Conservation (phyloP, 2,888 invertebrate genomes). For the Xylota sylvarum region DNA sequence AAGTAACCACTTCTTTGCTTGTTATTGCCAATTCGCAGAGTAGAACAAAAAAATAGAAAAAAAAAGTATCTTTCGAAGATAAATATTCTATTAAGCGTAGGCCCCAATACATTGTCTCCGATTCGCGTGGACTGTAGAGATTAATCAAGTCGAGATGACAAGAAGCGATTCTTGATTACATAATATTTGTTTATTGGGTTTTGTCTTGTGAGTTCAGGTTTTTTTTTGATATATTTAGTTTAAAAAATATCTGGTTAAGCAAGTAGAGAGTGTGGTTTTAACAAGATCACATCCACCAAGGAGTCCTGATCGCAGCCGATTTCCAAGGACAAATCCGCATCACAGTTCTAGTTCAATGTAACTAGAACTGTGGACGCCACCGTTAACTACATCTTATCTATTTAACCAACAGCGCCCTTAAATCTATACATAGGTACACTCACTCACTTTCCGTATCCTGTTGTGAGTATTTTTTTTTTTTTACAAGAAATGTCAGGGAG, state of each 20-base stretch:
- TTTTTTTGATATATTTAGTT: background rate
- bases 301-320: too few relatives aligned
- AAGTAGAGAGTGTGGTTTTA: background rate
- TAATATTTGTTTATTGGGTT: conserved; percentile 32
- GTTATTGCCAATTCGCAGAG: conserved; percentile 19
- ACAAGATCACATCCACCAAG: too few relatives aligned
- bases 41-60: background rate
- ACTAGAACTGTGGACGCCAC: too few relatives aligned
- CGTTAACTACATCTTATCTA: too few relatives aligned
- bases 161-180: conserved; percentile 20
- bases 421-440: too few relatives aligned
- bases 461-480: background rate
- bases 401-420: too few relatives aligned
- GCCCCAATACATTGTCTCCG: conserved; percentile 38
- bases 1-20: conserved; percentile 35
- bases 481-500: background rate
- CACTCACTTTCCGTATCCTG: too few relatives aligned
- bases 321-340: too few relatives aligned
- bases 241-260: background rate
- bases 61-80: conserved; percentile 29
- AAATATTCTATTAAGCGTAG: conserved; percentile 41
- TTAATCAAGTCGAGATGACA: conserved; percentile 37
- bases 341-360: too few relatives aligned
- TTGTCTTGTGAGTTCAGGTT: background rate
- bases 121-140: conserved; percentile 39